A percentile compares a stretch with the other conserved stretches of the same genome.
Conservation (phyloP, 1,140 invertebrate species). For the Ips nitidus region DNA sequence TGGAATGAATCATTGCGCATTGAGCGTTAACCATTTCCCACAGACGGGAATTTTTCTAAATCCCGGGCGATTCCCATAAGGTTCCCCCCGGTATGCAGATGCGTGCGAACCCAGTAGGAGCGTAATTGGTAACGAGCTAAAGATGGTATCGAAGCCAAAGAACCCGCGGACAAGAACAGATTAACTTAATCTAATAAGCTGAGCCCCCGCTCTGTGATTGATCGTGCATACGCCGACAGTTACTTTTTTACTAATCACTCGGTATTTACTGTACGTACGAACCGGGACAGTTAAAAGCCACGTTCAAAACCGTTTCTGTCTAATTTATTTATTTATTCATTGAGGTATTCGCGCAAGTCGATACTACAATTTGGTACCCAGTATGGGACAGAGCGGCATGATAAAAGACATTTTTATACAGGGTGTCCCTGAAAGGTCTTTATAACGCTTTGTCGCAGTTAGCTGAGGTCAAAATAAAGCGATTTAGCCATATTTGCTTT, state of each 20-base stretch:
- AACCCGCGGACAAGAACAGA: conserved; percentile 44
- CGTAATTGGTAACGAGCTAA: conserved; percentile 47
- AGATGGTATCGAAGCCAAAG: conserved; percentile 42
- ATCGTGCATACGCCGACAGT: conserved; percentile 40
- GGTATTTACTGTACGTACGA: neutral
- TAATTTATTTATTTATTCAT: too few species aligned
- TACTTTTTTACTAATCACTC: conserved; percentile 33
- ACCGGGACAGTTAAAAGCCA: too few species aligned
- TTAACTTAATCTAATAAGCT: conserved; percentile 49
- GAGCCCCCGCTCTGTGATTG: conserved; percentile 45
- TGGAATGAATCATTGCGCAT: conserved; percentile 11
- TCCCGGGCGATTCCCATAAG: conserved; percentile 25
- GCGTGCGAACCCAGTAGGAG: conserved; percentile 44
- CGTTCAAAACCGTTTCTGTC: too few species aligned
- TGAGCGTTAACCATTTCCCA: conserved; percentile 12
- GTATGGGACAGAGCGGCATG: too few species aligned
- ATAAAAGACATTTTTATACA: too few species aligned
- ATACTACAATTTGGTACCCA: too few species aligned
- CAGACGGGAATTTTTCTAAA: conserved; percentile 17
- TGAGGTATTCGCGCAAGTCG: too few species aligned
- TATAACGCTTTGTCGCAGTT: too few species aligned
- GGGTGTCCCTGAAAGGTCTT: too few species aligned
- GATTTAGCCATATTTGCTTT: too few species aligned
- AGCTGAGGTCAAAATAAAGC: too few species aligned
- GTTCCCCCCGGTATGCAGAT: conserved; percentile 28